A percentile compares a stretch with the other conserved stretches of the same genome.
These are phyloP conservation scores for Nyctalus aviator DNA, from an alignment of 2,797 vertebrate genomes.

Conservation along the genomic window DNA sequence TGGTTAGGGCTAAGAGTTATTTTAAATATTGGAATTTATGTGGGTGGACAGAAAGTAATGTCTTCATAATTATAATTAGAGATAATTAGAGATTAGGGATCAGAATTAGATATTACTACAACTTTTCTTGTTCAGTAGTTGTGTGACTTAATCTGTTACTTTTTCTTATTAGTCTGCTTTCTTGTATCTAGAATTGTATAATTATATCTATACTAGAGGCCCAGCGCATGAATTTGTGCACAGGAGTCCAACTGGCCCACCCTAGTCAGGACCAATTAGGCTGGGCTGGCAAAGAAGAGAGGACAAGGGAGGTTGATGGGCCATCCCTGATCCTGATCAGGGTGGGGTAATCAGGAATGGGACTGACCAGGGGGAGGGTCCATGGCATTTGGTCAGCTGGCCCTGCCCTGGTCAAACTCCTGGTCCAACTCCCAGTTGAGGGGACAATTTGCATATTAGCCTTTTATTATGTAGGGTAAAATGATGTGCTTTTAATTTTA, in stretches of 20 bases:
- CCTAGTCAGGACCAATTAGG: too few relatives aligned
- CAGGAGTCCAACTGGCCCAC: too few relatives aligned
- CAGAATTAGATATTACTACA: not conserved
- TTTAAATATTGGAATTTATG: not conserved
- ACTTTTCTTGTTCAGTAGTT: not conserved
- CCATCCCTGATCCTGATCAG: too few relatives aligned
- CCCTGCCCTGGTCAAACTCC: too few relatives aligned
- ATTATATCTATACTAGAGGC: not conserved
- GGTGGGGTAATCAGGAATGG: too few relatives aligned
- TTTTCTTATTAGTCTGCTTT: not conserved
- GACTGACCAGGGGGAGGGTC: rapidly evolving
- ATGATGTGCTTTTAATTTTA: not conserved
- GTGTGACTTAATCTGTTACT: not conserved
- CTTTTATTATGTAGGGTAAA: too few relatives aligned
- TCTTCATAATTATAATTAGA: not conserved
- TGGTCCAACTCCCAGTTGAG: too few relatives aligned
- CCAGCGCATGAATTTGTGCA: rapidly evolving
- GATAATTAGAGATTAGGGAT: not conserved
- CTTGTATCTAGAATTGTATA: not conserved
- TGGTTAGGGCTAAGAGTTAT: not conserved
- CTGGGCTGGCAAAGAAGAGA: too few relatives aligned
- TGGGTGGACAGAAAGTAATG: not conserved
- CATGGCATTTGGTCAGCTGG: rapidly evolving
- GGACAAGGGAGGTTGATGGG: too few relatives aligned
- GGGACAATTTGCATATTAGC: too few relatives aligned